These are phyloP conservation scores for Diorhabda sublineata DNA, from an alignment of 1,140 invertebrate genomes.

Conservation along the genomic window DNA sequence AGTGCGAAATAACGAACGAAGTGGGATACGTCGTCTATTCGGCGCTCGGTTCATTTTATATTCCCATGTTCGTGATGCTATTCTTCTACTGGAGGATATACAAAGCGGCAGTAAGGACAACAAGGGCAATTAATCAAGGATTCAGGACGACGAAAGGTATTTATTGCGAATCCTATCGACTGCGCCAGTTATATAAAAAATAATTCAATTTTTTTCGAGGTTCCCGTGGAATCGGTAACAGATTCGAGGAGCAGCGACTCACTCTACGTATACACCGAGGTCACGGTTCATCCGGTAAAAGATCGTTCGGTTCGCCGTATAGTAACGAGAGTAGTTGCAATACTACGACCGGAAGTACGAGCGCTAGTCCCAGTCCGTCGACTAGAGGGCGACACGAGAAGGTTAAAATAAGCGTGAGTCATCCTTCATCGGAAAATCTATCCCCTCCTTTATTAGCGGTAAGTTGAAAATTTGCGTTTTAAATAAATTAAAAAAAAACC, in stretches of 20 bases:
- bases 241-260: conserved; percentile 81
- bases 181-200: background rate
- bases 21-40: conserved; percentile 81
- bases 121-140: conserved; percentile 84
- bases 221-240: conserved; percentile 54
- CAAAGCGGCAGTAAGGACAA: conserved; percentile 83
- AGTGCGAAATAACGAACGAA: conserved; percentile 87
- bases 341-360: conserved; percentile 53
- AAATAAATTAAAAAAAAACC: too few species aligned
- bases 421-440: conserved; percentile 71
- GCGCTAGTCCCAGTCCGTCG: conserved; percentile 56
- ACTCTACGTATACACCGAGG: conserved; percentile 90
- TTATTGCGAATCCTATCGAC: background rate
- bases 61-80: conserved; percentile 93
- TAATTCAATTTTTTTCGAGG: conserved; percentile 31
- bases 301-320: conserved; percentile 53
- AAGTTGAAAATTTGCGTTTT: conserved; percentile 8
- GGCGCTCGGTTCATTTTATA: conserved; percentile 91
- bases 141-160: conserved; percentile 85
- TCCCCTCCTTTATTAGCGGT: conserved; percentile 48
- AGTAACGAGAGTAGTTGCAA: conserved; percentile 59
- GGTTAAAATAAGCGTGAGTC: conserved; percentile 78
- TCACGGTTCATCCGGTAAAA: conserved; percentile 55
- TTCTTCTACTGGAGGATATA: conserved; percentile 97
- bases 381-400: conserved; percentile 63